Conservation (phyloP, 2,113 vertebrate species). For the Mormyrus iriodes region DNA sequence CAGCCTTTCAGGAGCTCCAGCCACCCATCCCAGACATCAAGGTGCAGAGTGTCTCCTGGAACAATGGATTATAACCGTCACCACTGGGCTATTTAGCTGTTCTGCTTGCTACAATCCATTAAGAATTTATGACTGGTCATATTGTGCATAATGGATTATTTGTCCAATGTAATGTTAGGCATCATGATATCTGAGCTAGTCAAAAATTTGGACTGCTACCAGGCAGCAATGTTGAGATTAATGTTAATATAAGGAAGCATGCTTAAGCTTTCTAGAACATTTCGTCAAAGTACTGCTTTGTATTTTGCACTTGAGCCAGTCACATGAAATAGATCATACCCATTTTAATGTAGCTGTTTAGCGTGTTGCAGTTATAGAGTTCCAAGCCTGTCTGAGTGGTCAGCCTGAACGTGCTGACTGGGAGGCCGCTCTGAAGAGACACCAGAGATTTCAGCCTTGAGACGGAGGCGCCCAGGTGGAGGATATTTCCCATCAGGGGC, state of each 20-base stretch:
- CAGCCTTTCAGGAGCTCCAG: slow-evolving; percentile 58
- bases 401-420: slow-evolving; percentile 62
- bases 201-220: neutral
- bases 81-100: neutral
- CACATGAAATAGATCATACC: slow-evolving; percentile 43
- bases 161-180: neutral
- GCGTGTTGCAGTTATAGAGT: slow-evolving; percentile 65
- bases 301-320: neutral
- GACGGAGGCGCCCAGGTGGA: slow-evolving; percentile 50
- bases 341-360: slow-evolving; percentile 52
- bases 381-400: slow-evolving; percentile 48
- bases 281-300: neutral
- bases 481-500: slow-evolving; percentile 45
- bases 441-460: slow-evolving; percentile 54
- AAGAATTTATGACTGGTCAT: neutral
- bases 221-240: neutral
- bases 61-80: neutral
- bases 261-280: neutral
- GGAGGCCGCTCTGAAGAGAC: slow-evolving; percentile 54
- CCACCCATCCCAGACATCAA: slow-evolving; percentile 70
- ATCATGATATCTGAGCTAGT: neutral
- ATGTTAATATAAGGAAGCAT: neutral
- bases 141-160: neutral
- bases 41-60: slow-evolving; percentile 51
- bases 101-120: neutral